Conservation (phyloP, 53 echinoderm and acorn worm genomes). For the Antedon mediterranea region DNA sequence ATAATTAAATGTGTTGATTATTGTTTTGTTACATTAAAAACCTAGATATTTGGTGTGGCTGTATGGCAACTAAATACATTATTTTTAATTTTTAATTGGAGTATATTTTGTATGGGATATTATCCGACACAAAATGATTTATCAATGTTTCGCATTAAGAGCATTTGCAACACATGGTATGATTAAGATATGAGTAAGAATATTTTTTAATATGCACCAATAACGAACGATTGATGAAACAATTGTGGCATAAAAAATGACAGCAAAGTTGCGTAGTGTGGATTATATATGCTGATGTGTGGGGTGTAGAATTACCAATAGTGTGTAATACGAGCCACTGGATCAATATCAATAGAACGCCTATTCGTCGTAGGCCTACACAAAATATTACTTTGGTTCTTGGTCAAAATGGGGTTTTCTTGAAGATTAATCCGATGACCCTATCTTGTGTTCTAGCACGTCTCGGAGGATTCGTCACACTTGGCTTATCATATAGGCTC, state of each 20-base stretch:
- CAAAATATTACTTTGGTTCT: too few species aligned
- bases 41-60: too few species aligned
- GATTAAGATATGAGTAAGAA: background rate
- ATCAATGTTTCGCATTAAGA: too few species aligned
- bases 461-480: background rate
- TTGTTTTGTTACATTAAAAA: too few species aligned
- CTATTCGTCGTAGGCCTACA: background rate
- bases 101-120: too few species aligned
- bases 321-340: background rate
- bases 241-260: background rate
- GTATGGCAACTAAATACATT: too few species aligned
- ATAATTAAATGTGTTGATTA: too few species aligned
- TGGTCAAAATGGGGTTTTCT: too few species aligned
- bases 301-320: background rate
- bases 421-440: too few species aligned
- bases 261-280: background rate
- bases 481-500: background rate
- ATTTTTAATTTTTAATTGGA: too few species aligned
- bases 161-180: background rate
- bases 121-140: too few species aligned
- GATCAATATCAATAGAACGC: background rate
- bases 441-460: background rate
- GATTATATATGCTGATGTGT: background rate
- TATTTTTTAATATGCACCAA: background rate
- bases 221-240: background rate